Conservation (phyloP, 2,113 vertebrate genomes). For the Mungos mungo region DNA sequence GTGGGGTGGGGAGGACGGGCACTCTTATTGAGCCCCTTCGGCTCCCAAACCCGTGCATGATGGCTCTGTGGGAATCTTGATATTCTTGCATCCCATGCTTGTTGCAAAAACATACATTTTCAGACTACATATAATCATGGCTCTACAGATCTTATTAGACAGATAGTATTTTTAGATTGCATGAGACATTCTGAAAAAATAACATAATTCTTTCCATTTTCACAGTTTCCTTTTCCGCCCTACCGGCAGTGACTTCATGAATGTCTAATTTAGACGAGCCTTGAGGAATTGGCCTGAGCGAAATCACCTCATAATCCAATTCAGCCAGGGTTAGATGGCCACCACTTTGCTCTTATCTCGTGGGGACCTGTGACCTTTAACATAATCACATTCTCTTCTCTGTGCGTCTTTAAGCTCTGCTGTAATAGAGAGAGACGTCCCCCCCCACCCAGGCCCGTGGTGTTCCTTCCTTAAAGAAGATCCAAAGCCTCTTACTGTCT, state of each 20-base stretch:
- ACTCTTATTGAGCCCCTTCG: too few relatives aligned
- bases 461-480: background rate
- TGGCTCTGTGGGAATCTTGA: fast-evolving
- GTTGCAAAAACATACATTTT: fast-evolving
- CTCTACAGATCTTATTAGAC: background rate
- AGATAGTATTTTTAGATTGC: background rate
- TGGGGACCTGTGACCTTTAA: slow-evolving; percentile 42
- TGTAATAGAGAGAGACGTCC: background rate
- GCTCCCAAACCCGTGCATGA: fast-evolving
- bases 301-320: slow-evolving; percentile 55
- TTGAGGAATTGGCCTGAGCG: slow-evolving; percentile 60
- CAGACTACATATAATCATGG: background rate
- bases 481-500: background rate
- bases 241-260: background rate
- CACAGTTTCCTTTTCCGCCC: background rate
- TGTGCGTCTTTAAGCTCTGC: background rate
- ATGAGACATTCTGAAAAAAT: background rate
- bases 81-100: background rate
- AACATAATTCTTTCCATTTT: background rate
- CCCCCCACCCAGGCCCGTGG: background rate
- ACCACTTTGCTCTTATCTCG: slow-evolving; percentile 57
- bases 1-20: fast-evolving
- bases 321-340: background rate
- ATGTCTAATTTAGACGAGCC: slow-evolving; percentile 49
- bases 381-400: slow-evolving; percentile 54